phyloP scores from a whole-genome alignment of 2,888 invertebrate species.

The Cantharis nigra region DNA sequence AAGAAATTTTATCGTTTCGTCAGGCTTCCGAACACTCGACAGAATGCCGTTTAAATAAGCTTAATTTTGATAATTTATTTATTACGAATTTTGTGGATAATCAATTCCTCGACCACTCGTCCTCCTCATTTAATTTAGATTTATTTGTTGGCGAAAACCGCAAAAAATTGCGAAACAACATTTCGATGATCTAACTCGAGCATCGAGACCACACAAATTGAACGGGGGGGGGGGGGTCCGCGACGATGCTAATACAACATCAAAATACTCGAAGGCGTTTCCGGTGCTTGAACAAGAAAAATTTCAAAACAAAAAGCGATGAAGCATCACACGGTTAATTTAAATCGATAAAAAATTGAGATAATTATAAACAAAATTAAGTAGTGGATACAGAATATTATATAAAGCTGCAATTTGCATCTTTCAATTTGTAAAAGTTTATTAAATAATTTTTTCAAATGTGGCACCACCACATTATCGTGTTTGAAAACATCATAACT shows the following conservation, averaged over 20 bases:
- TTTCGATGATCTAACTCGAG: neutral
- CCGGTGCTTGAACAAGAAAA: neutral
- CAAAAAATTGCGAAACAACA: neutral
- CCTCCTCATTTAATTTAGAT: neutral
- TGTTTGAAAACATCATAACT: neutral
- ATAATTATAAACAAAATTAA: neutral
- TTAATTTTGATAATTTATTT: neutral
- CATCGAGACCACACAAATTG: neutral
- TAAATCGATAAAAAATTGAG: neutral
- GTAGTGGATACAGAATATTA: neutral
- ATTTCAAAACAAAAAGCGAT: neutral
- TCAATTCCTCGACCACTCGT: neutral
- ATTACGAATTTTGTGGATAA: neutral
- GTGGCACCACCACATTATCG: neutral
- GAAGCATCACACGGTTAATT: neutral
- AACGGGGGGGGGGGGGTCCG: neutral
- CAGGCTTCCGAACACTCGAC: neutral
- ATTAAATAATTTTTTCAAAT: neutral
- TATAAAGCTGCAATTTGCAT: neutral
- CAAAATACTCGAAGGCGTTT: neutral
- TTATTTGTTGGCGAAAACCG: neutral
- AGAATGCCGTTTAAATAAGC: neutral
- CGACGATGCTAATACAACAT: neutral
- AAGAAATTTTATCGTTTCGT: neutral
- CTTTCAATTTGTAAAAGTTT: neutral